Conservation (phyloP, 2,797 vertebrate genomes). For the Mallotus villosus region DNA sequence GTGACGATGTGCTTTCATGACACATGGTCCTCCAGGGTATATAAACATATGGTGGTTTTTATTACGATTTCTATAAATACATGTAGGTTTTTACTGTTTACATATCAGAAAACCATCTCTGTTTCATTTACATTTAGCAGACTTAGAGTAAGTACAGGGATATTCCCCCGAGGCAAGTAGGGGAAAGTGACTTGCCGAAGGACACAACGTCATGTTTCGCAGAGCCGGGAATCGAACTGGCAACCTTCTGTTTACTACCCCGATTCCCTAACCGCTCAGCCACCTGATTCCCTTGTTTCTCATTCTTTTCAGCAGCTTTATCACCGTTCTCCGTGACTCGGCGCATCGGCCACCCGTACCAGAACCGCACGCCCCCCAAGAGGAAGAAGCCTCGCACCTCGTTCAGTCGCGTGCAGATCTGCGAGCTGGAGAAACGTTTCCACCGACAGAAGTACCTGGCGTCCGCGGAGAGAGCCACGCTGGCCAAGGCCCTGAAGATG, state of each 20-base stretch:
- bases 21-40: neutral
- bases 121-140: too few species aligned
- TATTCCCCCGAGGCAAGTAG: too few species aligned
- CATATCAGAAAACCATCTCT: neutral
- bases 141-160: too few species aligned
- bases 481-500: slow-evolving; percentile 95
- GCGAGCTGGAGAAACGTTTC: slow-evolving; percentile 95
- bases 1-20: neutral
- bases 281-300: too few species aligned
- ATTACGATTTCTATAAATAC: too few species aligned
- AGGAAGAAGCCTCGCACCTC: slow-evolving; percentile 95
- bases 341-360: slow-evolving; percentile 94
- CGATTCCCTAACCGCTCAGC: too few species aligned
- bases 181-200: too few species aligned
- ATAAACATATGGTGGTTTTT: too few species aligned
- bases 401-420: slow-evolving; percentile 93
- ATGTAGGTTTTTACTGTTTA: too few species aligned
- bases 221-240: too few species aligned
- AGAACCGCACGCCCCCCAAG: slow-evolving; percentile 95
- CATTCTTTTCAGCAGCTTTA: slow-evolving; percentile 79
- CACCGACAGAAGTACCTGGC: slow-evolving; percentile 96
- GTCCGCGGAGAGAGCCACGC: slow-evolving; percentile 85
- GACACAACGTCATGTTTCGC: too few species aligned
- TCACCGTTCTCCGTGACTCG: slow-evolving; percentile 90
- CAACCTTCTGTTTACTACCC: too few species aligned